phyloP scores from a whole-genome alignment of 1,140 invertebrate species.

The Drosophila orosa region DNA sequence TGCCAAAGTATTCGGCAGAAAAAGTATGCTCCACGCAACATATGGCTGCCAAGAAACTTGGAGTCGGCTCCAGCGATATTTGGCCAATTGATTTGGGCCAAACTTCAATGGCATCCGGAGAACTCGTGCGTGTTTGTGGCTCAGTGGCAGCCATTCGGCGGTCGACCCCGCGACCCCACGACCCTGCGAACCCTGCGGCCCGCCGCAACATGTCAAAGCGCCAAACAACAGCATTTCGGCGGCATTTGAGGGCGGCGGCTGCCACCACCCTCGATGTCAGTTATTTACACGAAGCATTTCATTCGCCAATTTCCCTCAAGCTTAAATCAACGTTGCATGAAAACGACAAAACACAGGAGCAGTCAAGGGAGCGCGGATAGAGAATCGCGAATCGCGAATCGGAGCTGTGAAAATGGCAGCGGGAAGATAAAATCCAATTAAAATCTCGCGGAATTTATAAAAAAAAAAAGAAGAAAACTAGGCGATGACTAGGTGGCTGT shows the following conservation, averaged over 20 bases:
- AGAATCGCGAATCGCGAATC: conserved; percentile 1
- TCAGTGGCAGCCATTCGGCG: conserved; percentile 49
- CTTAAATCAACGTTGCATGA: conserved; percentile 73
- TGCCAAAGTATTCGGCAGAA: conserved; percentile 33
- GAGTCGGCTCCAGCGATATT: conserved; percentile 40
- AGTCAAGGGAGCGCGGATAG: conserved; percentile 3
- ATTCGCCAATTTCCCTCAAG: conserved; percentile 73
- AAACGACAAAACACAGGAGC: conserved; percentile 51
- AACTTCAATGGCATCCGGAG: conserved; percentile 44
- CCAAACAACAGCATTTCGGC: conserved; percentile 16
- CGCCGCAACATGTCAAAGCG: conserved; percentile 66
- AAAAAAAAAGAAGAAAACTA: conserved; percentile 11
- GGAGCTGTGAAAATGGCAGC: conserved; percentile 62
- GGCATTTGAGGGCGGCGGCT: conserved; percentile 13
- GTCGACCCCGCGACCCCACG: conserved; percentile 22
- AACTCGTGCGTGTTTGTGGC: conserved; percentile 70
- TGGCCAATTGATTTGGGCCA: conserved; percentile 66
- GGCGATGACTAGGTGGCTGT: conserved; percentile 7
- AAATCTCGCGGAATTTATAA: conserved; percentile 65
- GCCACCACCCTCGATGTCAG: conserved; percentile 44
- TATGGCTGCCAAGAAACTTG: conserved; percentile 43
- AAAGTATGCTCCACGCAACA: conserved; percentile 24
- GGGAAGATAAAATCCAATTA: conserved; percentile 78
- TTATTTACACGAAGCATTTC: conserved; percentile 75
- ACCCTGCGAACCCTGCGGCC: conserved; percentile 24